Conservation (phyloP, 2,888 invertebrate genomes). For the Perithous albicinctus region DNA sequence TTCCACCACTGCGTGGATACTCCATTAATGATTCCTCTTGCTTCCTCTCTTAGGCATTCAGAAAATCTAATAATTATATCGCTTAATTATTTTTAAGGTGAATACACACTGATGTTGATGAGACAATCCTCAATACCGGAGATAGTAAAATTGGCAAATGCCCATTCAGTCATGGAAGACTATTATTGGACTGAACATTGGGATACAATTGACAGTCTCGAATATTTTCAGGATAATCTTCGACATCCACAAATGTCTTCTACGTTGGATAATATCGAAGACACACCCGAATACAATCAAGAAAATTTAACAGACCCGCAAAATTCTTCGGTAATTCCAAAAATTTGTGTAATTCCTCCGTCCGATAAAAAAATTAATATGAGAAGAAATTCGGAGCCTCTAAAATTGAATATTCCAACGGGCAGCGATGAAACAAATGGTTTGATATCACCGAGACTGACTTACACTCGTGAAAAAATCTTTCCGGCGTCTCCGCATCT, state of each 20-base stretch:
- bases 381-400: slow-evolving; percentile 25
- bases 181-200: slow-evolving; percentile 79
- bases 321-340: slow-evolving; percentile 20
- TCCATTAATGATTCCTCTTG: no score
- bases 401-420: not conserved
- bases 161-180: slow-evolving; percentile 70
- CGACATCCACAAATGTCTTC: slow-evolving; percentile 59
- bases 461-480: slow-evolving; percentile 67
- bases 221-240: slow-evolving; percentile 29
- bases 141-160: slow-evolving; percentile 75
- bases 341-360: slow-evolving; percentile 40
- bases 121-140: slow-evolving; percentile 77
- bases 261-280: slow-evolving; percentile 69
- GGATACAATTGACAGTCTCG: not conserved
- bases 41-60: no score
- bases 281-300: not conserved
- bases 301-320: not conserved
- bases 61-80: slow-evolving; percentile 10
- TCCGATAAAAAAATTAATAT: not conserved
- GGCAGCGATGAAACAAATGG: slow-evolving; percentile 14
- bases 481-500: slow-evolving; percentile 75
- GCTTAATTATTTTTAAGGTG: slow-evolving; percentile 69
- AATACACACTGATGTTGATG: slow-evolving; percentile 80
- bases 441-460: slow-evolving; percentile 76
- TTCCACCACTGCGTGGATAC: no score